Percentiles rank a stretch among this genome's conserved stretches.
Evolutionary conservation across 1,140 invertebrate species (phyloP).

Genomic region (Cepaea nemoralis): DNA sequence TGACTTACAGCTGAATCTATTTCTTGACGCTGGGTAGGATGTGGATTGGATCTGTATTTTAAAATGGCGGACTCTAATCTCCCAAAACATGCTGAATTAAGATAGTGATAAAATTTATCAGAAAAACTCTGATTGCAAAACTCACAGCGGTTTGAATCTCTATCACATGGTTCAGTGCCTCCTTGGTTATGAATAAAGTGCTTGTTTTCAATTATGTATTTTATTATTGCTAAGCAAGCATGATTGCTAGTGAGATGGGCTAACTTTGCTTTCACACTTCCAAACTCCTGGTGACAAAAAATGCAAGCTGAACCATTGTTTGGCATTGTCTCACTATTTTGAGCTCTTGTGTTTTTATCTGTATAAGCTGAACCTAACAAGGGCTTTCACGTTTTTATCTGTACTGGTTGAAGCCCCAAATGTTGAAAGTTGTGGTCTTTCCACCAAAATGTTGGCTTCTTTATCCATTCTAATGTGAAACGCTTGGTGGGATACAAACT

Average conservation of each 20-base stretch:
- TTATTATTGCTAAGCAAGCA: neutral
- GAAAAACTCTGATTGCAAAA: neutral
- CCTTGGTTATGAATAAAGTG: neutral
- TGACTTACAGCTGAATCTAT: neutral
- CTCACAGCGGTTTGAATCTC: neutral
- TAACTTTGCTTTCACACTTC: neutral
- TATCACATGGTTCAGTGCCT: neutral
- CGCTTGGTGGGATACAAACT: constrained; percentile 22
- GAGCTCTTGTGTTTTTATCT: neutral
- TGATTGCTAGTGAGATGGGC: neutral
- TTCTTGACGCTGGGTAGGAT: neutral
- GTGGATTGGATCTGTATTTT: neutral
- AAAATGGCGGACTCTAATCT: neutral
- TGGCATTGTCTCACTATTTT: neutral
- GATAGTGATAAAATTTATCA: neutral
- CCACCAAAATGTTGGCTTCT: neutral
- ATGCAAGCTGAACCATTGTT: neutral
- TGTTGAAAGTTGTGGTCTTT: no score
- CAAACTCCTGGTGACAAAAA: neutral
- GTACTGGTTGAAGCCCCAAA: no score
- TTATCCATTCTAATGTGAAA: constrained; percentile 29
- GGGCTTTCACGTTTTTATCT: no score
- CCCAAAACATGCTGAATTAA: neutral
- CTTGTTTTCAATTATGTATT: neutral
- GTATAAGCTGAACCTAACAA: no score